These are phyloP conservation scores for Galago senegalensis DNA, from an alignment of 2,797 vertebrate species.

Conservation along the genomic window DNA sequence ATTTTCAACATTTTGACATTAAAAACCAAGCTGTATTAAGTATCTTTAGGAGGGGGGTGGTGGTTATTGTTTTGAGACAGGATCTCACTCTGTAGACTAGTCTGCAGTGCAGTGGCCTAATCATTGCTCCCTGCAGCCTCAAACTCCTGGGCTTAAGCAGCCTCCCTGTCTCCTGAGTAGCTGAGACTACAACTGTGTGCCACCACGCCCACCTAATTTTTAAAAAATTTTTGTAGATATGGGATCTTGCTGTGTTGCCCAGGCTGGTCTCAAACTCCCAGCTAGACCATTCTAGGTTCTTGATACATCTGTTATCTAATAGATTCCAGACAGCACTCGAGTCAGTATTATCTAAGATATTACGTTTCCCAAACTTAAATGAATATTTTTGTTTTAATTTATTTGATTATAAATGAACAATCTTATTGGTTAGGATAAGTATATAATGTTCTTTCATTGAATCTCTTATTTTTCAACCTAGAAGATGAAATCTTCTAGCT, in stretches of 20 bases:
- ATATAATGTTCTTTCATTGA: not conserved
- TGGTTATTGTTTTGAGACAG: no score
- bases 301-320: not conserved
- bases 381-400: conserved; percentile 35
- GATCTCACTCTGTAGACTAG: no score
- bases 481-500: conserved; percentile 3
- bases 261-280: not conserved
- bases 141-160: not conserved
- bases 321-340: conserved; percentile 15
- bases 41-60: no score
- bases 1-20: no score
- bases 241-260: not conserved
- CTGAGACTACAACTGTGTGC: not conserved
- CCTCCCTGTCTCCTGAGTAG: not conserved
- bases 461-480: conserved; percentile 38
- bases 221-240: not conserved
- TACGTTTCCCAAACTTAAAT: conserved; percentile 45
- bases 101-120: not conserved
- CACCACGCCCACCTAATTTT: not conserved
- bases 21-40: no score
- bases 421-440: not conserved
- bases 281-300: not conserved
- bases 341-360: not conserved
- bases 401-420: conserved; percentile 47
- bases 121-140: not conserved